Evolutionary conservation across 64 coral and sea anemone genomes (phyloP).

Genomic region (Exaiptasia diaphana): DNA sequence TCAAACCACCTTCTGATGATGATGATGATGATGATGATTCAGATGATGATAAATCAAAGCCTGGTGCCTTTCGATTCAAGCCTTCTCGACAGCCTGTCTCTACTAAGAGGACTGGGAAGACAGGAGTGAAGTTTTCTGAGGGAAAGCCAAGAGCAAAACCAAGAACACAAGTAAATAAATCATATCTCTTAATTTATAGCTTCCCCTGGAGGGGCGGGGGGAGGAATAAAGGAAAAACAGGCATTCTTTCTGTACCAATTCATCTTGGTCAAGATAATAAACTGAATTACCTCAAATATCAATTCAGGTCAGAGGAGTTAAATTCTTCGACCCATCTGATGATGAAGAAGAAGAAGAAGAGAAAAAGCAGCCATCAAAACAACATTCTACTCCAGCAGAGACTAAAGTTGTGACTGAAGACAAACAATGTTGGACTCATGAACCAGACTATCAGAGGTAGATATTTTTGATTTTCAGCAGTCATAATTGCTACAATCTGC

Average conservation of each 20-base stretch:
- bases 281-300: no score
- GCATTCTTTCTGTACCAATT: no score
- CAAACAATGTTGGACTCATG: constrained; percentile 74
- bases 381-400: not conserved
- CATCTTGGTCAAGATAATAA: no score
- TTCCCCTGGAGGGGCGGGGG: no score
- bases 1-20: constrained; percentile 17
- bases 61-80: not conserved
- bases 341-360: constrained; percentile 54
- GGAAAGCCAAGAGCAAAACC: constrained; percentile 16
- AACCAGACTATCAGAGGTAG: constrained; percentile 86
- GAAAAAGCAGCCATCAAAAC: not conserved
- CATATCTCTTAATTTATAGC: no score
- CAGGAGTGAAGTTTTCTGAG: constrained; percentile 37
- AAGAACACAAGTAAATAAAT: constrained; percentile 10
- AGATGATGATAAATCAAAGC: not conserved
- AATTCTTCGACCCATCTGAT: constrained; percentile 54
- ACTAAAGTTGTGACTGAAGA: constrained; percentile 58
- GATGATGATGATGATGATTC: constrained; percentile 49
- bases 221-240: not conserved
- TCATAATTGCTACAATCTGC: not conserved
- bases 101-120: not conserved
- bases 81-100: not conserved
- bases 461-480: not conserved
- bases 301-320: constrained; percentile 42